phyloP scores from a whole-genome alignment of 1,140 invertebrate genomes.

The Pogonognathellus flavescens region DNA sequence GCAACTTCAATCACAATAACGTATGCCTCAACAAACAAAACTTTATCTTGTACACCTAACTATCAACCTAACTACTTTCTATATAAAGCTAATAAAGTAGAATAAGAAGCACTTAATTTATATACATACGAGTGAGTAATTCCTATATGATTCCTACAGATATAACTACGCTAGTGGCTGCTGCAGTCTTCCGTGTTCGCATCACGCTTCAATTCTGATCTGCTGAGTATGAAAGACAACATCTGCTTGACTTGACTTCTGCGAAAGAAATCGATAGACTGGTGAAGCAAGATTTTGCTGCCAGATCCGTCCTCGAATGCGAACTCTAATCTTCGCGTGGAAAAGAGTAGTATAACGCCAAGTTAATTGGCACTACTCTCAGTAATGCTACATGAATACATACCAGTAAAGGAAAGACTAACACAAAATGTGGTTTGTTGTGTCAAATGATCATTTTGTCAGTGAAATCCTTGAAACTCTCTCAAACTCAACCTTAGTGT shows the following conservation, averaged over 20 bases:
- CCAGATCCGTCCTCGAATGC: conserved; percentile 27
- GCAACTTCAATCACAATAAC: too few relatives aligned
- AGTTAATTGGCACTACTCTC: not conserved
- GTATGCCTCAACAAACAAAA: too few relatives aligned
- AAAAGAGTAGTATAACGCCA: not conserved
- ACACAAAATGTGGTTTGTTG: not conserved
- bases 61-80: too few relatives aligned
- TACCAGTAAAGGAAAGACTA: not conserved
- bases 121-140: too few relatives aligned
- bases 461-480: conserved; percentile 41
- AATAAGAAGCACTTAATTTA: too few relatives aligned
- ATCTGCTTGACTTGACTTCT: conserved; percentile 7
- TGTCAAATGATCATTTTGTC: not conserved
- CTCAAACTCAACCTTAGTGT: conserved; percentile 5
- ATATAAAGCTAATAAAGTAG: too few relatives aligned
- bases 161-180: too few relatives aligned
- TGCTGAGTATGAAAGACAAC: not conserved
- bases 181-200: too few relatives aligned
- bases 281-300: conserved; percentile 19
- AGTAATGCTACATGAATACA: not conserved
- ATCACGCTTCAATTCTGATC: too few relatives aligned
- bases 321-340: conserved; percentile 31
- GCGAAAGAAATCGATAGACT: conserved; percentile 43
- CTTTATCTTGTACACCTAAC: too few relatives aligned
- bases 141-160: too few relatives aligned